Evolutionary conservation across 2,797 vertebrate genomes (phyloP), one percentile per base, ranked within the genome.

Genomic region (Rhinogobio ventralis): DNA sequence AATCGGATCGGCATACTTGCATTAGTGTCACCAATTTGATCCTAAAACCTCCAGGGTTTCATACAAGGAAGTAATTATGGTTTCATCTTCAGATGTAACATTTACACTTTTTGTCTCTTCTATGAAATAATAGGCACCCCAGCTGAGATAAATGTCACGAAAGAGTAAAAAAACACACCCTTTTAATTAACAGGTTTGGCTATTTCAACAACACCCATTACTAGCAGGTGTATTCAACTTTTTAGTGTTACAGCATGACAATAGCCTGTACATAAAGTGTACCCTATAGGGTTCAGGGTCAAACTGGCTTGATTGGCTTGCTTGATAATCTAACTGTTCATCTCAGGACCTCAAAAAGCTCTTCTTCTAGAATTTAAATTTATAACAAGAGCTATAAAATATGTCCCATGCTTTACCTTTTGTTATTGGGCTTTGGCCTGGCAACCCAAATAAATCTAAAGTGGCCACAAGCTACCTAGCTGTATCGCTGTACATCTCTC

Each of bases 101-200:
- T 53, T 30, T 33, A 67, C 45, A 62, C 74, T 42, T 76, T 60
- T 76, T 77, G 14, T 19, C 20, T 73, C 71, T 49, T 49, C 51
- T 68, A 75, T 74, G 42, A 39, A 51, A 69, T 60, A 49, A 79
- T 80, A 80, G 36, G 45, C 45, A 46, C 45, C 11, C 33, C 42
- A 62, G 62, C 30, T n/a, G 19, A 71, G 30, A 79, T 78, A 81
- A 51, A 81, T 75, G 66, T 72, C 71, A 68, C 10, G 60, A 82
- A 60, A 55, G 74, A 79, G 28, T 53, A 67, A 60, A 14, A 39
- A 36, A 49, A 8, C 68, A 3, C n/a, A 28, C 42, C 3, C 19
- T 23, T 36, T 68, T 36, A 39, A 68, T 5, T 39, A 39, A 23
- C 30, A 6, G 6, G 68, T 46, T 69, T 45, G 13, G 36, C 23